Evolutionary conservation across 2,113 vertebrate genomes (phyloP).

Genomic region (Nothoprocta pentlandii): DNA sequence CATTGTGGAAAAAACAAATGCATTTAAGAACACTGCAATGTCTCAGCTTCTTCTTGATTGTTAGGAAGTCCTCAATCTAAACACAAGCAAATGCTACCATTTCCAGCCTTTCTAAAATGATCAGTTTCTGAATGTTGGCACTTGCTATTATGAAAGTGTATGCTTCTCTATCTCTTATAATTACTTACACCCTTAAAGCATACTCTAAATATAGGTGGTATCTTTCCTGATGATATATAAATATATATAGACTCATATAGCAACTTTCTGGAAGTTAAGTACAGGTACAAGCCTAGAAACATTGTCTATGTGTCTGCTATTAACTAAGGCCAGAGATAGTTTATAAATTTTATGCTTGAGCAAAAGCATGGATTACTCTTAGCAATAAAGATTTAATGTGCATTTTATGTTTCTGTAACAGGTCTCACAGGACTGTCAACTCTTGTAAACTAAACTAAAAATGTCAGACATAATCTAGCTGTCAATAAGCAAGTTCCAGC

Average conservation of each 20-base stretch:
- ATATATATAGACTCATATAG: not conserved
- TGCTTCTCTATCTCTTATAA: not conserved
- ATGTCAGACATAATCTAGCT: conserved; percentile 32
- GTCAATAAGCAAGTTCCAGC: conserved; percentile 20
- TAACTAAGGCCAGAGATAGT: not conserved
- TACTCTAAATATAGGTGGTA: not conserved
- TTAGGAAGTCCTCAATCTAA: not conserved
- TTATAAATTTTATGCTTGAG: not conserved
- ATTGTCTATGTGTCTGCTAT: not conserved
- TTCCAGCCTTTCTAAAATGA: not conserved
- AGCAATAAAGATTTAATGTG: not conserved
- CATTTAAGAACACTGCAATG: not conserved
- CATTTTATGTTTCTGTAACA: not conserved
- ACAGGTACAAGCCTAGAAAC: not conserved
- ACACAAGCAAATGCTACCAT: not conserved
- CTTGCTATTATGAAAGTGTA: not conserved
- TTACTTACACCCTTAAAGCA: not conserved
- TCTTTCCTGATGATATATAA: not conserved
- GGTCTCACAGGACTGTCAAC: not conserved
- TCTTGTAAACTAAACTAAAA: conserved; percentile 33
- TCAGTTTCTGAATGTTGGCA: not conserved
- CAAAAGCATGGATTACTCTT: not conserved
- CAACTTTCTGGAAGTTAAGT: not conserved
- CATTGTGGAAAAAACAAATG: not conserved
- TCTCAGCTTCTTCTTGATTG: not conserved